Conservation (phyloP, 2,113 vertebrate species). For the Vulpes vulpes region DNA sequence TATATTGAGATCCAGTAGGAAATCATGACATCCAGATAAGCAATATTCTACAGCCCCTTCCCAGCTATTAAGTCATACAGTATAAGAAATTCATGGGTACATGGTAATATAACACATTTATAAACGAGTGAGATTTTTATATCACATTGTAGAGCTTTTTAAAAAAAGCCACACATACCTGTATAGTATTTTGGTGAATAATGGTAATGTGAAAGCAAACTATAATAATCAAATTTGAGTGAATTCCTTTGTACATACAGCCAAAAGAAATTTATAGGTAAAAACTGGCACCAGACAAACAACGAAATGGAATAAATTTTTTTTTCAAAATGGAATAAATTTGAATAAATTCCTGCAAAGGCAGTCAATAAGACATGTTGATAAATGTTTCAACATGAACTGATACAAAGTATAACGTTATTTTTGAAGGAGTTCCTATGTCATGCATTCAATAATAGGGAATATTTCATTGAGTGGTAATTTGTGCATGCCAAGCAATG, state of each 20-base stretch:
- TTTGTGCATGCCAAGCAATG: background rate
- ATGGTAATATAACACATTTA: background rate
- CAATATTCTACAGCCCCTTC: background rate
- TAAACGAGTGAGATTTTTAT: background rate
- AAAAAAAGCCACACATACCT: background rate
- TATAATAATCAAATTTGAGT: conserved; percentile 49
- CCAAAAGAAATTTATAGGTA: conserved; percentile 59
- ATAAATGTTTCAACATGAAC: conserved; percentile 72
- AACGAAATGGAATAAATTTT: background rate
- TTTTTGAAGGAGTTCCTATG: conserved; percentile 50
- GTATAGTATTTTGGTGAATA: conserved; percentile 52
- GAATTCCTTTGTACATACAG: conserved; percentile 20
- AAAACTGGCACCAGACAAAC: conserved; percentile 25
- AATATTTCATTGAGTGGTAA: background rate
- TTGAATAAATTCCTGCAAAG: conserved; percentile 67
- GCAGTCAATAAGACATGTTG: conserved; percentile 10
- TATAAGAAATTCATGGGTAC: background rate
- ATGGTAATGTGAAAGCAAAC: conserved; percentile 56
- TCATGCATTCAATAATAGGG: background rate
- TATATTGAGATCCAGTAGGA: background rate
- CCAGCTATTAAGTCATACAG: background rate
- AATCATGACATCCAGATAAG: background rate
- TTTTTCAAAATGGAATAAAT: conserved; percentile 60
- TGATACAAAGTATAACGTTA: conserved; percentile 50
- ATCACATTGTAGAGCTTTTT: background rate